Percentiles rank a stretch among this genome's conserved stretches.
These are phyloP conservation scores for Carettochelys insculpta DNA, from an alignment of 2,113 vertebrate species.

Conservation along the genomic window DNA sequence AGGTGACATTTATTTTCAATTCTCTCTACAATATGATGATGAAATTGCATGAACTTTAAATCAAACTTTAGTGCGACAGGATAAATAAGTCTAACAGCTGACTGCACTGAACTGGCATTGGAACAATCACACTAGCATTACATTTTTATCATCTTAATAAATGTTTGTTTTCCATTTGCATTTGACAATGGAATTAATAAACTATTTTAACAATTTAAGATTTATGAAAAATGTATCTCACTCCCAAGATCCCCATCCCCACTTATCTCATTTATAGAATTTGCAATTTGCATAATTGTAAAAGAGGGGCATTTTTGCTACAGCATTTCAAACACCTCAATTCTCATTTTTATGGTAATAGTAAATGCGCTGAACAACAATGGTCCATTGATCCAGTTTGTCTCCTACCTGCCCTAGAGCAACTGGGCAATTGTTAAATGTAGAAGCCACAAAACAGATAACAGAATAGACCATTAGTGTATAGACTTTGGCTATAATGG, in stretches of 20 bases:
- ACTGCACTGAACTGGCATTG: not conserved
- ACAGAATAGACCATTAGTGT: conserved; percentile 44
- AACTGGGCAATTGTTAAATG: conserved; percentile 45
- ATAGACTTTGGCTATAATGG: conserved; percentile 24
- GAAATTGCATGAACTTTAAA: conserved; percentile 59
- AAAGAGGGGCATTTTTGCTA: conserved; percentile 6
- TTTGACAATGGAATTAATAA: conserved; percentile 64
- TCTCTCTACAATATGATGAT: conserved; percentile 37
- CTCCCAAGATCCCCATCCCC: not conserved
- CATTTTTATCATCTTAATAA: conserved; percentile 52
- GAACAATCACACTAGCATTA: not conserved
- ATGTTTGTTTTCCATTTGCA: conserved; percentile 71
- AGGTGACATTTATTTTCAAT: conserved; percentile 63
- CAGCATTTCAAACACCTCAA: conserved; percentile 27
- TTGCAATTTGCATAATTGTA: conserved; percentile 26
- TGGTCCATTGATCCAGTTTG: conserved; percentile 41
- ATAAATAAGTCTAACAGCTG: conserved; percentile 18
- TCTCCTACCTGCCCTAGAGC: conserved; percentile 67
- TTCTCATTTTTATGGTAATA: conserved; percentile 45
- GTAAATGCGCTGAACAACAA: conserved; percentile 53
- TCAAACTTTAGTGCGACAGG: conserved; percentile 46
- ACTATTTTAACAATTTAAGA: conserved; percentile 43
- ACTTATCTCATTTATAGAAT: conserved; percentile 19
- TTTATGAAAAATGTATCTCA: conserved; percentile 16
- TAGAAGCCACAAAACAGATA: conserved; percentile 45